Percentiles rank a stretch among this genome's conserved stretches.
Conservation (phyloP, 1,140 invertebrate species). For the Chironomus striatipennis region DNA sequence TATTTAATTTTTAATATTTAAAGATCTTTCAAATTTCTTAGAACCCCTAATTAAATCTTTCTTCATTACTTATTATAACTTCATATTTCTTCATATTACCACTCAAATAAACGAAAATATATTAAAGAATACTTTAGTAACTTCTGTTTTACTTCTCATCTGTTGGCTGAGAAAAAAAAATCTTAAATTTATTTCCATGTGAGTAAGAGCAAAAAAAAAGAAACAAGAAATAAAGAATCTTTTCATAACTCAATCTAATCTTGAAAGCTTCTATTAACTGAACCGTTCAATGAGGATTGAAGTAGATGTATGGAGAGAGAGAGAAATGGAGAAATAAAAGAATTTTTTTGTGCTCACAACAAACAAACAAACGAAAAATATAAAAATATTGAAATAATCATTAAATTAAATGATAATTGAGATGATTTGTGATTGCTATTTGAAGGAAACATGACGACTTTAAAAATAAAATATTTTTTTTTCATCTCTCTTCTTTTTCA, state of each 20-base stretch:
- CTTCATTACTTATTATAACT: no score
- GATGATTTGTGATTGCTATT: slow-evolving; percentile 16
- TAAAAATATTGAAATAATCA: slow-evolving; percentile 19
- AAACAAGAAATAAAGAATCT: not conserved
- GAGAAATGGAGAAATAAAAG: not conserved
- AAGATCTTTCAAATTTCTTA: no score
- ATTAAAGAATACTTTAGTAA: no score
- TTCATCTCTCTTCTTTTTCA: not conserved
- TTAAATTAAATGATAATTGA: slow-evolving; percentile 21
- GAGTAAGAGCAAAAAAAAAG: no score
- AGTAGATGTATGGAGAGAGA: not conserved
- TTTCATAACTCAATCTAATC: slow-evolving; percentile 21
- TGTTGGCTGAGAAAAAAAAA: no score
- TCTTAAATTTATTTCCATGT: no score
- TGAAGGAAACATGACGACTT: not conserved
- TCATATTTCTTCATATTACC: no score
- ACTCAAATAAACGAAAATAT: no score
- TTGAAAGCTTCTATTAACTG: slow-evolving; percentile 17
- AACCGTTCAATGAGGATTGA: not conserved
- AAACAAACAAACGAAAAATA: not conserved
- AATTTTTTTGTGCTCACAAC: not conserved
- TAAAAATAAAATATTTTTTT: not conserved
- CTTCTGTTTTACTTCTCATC: no score
- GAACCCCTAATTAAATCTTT: no score
- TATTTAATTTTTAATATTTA: no score